Base-by-base conservation (phyloP, 2,888 invertebrate species). In the Suillia variegata region DNA sequence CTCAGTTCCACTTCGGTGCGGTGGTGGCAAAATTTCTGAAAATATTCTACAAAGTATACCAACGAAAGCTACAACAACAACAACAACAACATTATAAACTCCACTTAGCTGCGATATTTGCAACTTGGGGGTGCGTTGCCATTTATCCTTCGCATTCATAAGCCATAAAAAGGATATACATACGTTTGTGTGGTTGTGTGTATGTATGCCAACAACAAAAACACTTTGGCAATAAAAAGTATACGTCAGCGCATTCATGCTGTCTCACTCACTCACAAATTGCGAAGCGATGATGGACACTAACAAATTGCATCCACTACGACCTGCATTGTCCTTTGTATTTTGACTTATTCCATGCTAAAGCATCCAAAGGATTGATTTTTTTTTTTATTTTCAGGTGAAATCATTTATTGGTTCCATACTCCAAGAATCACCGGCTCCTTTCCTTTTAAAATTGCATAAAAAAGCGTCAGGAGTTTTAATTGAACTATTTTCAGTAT, bases 31-130 rank as follows among this genome's bases (percentile, higher is more conserved):
- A 45, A 20, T 20, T n/a, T 13, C 45, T 45, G n/a, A 45, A n/a
- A 18, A 20, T 45, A 45, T 45, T 20, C 45, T 45, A 4, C 31
- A 31, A 58, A 60, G 59, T 54, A 59, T 58, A 59, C 67, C 62
- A 38, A 20, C 42, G 15, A 4, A 6, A 45, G 33, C 50, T 38
- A 61, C 67, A 69, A 61, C 67, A 69, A 67, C 38, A 33, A 22
- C 45, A 18, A 31, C 52, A 47, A 31, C 45, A 45, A 21, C 45
- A 51, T n/a, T 20, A 34, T n/a, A 38, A 38, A 38, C n/a, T 8
- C 38, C 12, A 31, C 31, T 31, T 31, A 31, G 6, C 38, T n/a
- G 38, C 13, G 26, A 26, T n/a, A 38, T 38, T 38, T 10, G 38
- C 10, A 38, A 38, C 38, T 38, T 10, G 45, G 18, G n/a, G 45